These are phyloP conservation scores for Eurytemora carolleeae DNA, from an alignment of 1,140 invertebrate species.

Conservation along the genomic window DNA sequence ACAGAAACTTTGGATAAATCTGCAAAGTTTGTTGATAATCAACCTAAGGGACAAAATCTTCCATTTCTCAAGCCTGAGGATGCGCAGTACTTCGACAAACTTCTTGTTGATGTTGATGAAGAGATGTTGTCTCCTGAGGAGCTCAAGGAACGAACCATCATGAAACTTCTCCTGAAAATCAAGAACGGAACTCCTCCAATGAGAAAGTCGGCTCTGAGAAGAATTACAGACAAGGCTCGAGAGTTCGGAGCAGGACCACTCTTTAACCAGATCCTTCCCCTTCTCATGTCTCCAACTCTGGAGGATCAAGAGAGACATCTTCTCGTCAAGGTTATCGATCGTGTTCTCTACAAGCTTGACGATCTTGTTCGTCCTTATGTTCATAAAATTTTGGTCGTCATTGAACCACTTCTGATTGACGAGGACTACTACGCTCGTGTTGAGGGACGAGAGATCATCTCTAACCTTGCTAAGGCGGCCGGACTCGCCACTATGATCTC, in stretches of 20 bases:
- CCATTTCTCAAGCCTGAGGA: slow-evolving; percentile 99
- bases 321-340: slow-evolving; percentile 97
- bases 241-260: slow-evolving; percentile 95
- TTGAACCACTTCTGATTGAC: slow-evolving; percentile 95
- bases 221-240: slow-evolving; percentile 95
- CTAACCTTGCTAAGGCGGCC: slow-evolving; percentile 97
- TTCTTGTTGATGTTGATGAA: slow-evolving; percentile 93
- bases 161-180: slow-evolving; percentile 94
- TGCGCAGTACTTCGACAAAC: slow-evolving; percentile 98
- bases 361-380: slow-evolving; percentile 97
- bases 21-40: slow-evolving; percentile 72
- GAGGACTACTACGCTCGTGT: slow-evolving; percentile 99
- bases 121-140: slow-evolving; percentile 85
- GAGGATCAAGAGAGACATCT: slow-evolving; percentile 98
- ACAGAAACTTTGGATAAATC: slow-evolving; percentile 45
- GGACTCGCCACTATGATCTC: slow-evolving; percentile 99
- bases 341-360: slow-evolving; percentile 95
- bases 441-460: slow-evolving; percentile 97
- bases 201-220: slow-evolving; percentile 87
- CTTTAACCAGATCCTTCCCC: slow-evolving; percentile 94
- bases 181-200: slow-evolving; percentile 99
- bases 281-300: slow-evolving; percentile 95
- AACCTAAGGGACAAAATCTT: slow-evolving; percentile 80
- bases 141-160: slow-evolving; percentile 94
- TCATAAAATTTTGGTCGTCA: slow-evolving; percentile 97